Conservation (phyloP, 2,797 vertebrate species). For the Tragopan temminckii region DNA sequence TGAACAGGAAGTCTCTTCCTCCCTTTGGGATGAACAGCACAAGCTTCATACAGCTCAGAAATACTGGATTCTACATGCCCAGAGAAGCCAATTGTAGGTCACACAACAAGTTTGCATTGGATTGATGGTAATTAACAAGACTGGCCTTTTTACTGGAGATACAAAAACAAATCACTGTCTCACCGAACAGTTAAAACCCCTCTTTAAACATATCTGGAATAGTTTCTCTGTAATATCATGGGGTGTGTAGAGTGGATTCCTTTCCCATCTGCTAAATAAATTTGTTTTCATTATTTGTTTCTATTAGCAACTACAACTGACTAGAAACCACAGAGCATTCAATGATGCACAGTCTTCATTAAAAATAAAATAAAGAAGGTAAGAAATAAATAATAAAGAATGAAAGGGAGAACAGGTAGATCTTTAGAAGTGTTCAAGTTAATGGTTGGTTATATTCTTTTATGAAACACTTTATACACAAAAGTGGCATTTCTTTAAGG, state of each 20-base stretch:
- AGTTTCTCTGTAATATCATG: slow-evolving; percentile 64
- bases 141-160: neutral
- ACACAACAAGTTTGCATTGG: slow-evolving; percentile 6
- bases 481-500: neutral
- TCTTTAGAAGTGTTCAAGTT: neutral
- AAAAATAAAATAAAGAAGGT: neutral
- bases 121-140: slow-evolving; percentile 15
- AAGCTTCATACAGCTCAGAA: neutral
- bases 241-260: slow-evolving; percentile 39
- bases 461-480: neutral
- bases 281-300: slow-evolving; percentile 75
- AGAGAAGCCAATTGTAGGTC: slow-evolving; percentile 25
- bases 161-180: neutral
- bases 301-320: slow-evolving; percentile 68
- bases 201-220: slow-evolving; percentile 46
- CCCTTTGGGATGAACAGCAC: neutral
- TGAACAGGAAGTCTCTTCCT: slow-evolving; percentile 30
- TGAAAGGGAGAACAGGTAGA: neutral
- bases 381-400: neutral
- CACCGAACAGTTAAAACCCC: slow-evolving; percentile 21
- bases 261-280: slow-evolving; percentile 61
- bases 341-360: neutral
- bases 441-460: neutral
- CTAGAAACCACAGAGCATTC: neutral
- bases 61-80: slow-evolving; percentile 19